phyloP scores from a whole-genome alignment of 2,888 invertebrate genomes.

The Synergus umbraculus region DNA sequence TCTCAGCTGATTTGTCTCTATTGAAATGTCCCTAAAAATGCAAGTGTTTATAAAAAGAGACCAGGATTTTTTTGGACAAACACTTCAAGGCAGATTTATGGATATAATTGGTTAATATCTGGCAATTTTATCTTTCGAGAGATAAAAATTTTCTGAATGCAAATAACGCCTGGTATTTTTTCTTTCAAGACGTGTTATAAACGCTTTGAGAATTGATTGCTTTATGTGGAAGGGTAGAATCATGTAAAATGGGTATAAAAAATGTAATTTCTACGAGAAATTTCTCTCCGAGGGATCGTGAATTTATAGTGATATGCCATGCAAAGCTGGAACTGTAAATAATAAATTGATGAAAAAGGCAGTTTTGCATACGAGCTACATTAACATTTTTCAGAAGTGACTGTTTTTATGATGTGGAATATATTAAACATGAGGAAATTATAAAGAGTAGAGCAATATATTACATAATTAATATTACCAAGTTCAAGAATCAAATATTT shows the following conservation, averaged over 20 bases:
- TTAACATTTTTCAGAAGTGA: neutral
- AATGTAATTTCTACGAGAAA: neutral
- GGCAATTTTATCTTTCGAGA: neutral
- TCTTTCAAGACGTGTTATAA: neutral
- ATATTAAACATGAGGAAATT: neutral
- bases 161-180: neutral
- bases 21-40: neutral
- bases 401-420: neutral
- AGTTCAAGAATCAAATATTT: neutral
- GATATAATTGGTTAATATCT: neutral
- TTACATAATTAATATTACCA: too few relatives aligned
- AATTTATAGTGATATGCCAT: neutral
- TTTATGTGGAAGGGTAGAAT: neutral
- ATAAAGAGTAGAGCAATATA: too few relatives aligned
- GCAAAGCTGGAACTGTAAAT: neutral
- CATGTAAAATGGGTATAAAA: conserved; percentile 5
- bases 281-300: neutral
- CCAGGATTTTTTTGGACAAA: too few relatives aligned
- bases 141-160: neutral
- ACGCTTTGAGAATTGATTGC: neutral
- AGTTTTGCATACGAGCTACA: neutral
- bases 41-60: neutral
- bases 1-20: neutral
- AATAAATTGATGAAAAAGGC: neutral
- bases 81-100: neutral